Evolutionary conservation across 2,888 invertebrate genomes (phyloP).

Genomic region (Theristus sp.): DNA sequence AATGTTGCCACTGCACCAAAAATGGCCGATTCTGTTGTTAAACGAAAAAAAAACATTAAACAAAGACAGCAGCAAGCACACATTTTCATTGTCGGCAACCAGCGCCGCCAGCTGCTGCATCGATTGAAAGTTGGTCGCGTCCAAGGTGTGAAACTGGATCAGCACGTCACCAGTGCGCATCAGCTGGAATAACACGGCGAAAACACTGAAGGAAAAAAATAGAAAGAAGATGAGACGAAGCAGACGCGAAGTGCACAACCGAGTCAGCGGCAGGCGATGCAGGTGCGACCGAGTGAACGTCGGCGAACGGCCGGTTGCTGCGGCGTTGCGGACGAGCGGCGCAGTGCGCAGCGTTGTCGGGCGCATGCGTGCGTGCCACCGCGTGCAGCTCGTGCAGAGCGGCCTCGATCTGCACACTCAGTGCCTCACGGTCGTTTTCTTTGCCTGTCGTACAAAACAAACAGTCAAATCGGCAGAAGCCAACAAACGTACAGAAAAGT

Average conservation of each 20-base stretch:
- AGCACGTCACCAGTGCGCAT: neutral
- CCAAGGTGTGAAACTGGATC: neutral
- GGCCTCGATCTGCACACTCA: slow-evolving; percentile 65
- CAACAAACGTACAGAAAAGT: no score
- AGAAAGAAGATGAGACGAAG: neutral
- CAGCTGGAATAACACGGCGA: neutral
- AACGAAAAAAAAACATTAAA: no score
- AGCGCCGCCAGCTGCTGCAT: neutral
- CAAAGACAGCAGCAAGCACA: no score
- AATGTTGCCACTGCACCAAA: no score
- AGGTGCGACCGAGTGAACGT: neutral
- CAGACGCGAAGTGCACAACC: neutral
- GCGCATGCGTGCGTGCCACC: no score
- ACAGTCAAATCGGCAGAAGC: no score
- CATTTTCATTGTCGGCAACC: no score
- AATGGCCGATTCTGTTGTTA: no score
- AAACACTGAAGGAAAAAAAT: no score
- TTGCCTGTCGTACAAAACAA: no score
- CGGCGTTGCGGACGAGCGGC: neutral
- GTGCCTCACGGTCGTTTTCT: slow-evolving; percentile 64
- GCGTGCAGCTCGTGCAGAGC: slow-evolving; percentile 34
- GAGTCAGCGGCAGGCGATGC: slow-evolving; percentile 2
- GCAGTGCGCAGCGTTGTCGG: no score
- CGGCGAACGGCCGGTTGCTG: neutral
- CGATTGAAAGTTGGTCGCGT: neutral